These are phyloP conservation scores for Cryptomyrus ogoouensis DNA, from an alignment of 2,113 vertebrate species.

Conservation along the genomic window DNA sequence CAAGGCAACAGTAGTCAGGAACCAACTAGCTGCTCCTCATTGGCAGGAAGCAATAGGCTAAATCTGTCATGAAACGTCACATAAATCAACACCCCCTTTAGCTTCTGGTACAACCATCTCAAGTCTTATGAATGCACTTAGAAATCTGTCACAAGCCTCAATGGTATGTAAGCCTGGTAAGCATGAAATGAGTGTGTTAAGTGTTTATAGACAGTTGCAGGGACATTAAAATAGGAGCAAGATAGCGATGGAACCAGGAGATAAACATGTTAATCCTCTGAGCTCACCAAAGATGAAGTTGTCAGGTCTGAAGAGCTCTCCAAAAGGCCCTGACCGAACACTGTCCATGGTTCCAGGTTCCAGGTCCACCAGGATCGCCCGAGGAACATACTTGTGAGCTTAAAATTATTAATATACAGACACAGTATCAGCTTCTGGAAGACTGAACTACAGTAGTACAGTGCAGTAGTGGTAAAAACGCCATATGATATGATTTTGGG, in stretches of 20 bases:
- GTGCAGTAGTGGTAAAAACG: background rate
- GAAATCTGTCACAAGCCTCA: background rate
- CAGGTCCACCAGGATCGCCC: constrained; percentile 81
- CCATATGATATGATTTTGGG: background rate
- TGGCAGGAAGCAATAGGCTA: background rate
- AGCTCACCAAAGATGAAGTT: constrained; percentile 89
- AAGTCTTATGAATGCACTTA: background rate
- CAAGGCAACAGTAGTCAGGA: background rate
- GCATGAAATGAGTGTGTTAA: background rate
- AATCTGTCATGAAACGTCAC: background rate
- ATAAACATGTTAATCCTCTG: background rate
- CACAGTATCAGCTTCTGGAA: background rate
- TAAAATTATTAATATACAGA: constrained; percentile 15
- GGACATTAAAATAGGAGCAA: background rate
- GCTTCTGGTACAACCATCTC: background rate
- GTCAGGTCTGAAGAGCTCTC: constrained; percentile 87
- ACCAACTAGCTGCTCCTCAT: background rate
- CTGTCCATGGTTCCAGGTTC: constrained; percentile 95
- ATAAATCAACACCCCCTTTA: background rate
- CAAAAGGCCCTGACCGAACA: constrained; percentile 82
- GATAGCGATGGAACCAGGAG: background rate
- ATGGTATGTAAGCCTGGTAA: background rate
- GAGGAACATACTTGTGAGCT: constrained; percentile 84
- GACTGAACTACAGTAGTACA: background rate
- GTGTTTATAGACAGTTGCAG: background rate